Conservation (phyloP, 2,797 vertebrate genomes). For the Cichlasoma orientale region DNA sequence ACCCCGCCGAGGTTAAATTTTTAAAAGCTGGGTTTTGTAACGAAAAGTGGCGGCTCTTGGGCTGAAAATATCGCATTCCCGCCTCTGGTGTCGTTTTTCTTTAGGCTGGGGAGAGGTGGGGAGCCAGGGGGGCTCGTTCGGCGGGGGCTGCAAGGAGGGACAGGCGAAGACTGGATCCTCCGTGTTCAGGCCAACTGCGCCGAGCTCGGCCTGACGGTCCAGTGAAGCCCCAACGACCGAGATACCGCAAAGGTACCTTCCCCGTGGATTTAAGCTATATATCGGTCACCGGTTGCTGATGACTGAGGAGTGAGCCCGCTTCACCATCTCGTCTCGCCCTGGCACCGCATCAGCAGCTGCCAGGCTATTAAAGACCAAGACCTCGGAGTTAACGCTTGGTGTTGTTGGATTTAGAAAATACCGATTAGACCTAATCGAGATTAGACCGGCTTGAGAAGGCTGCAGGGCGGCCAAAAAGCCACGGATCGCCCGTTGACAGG, state of each 20-base stretch:
- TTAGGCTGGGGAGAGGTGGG: slow-evolving; percentile 65
- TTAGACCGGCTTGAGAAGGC: slow-evolving; percentile 55
- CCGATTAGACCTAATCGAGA: slow-evolving; percentile 37
- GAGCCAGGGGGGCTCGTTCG: slow-evolving; percentile 56
- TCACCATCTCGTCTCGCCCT: slow-evolving; percentile 27
- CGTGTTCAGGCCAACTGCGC: slow-evolving; percentile 60
- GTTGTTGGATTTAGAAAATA: slow-evolving; percentile 45
- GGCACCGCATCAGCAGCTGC: slow-evolving; percentile 61
- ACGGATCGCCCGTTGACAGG: slow-evolving; percentile 70
- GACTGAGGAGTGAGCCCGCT: slow-evolving; percentile 34
- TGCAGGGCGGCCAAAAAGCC: slow-evolving; percentile 62
- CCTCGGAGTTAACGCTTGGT: slow-evolving; percentile 34
- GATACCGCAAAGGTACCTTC: slow-evolving; percentile 14
- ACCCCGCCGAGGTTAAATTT: slow-evolving; percentile 40
- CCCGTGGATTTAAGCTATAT: slow-evolving; percentile 25
- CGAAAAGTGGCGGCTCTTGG: slow-evolving; percentile 21
- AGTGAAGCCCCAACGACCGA: slow-evolving; percentile 39
- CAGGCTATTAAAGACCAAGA: slow-evolving; percentile 36
- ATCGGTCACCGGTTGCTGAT: slow-evolving; percentile 20
- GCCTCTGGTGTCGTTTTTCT: slow-evolving; percentile 31
- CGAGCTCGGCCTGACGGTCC: slow-evolving; percentile 54
- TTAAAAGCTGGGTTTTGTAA: slow-evolving; percentile 35
- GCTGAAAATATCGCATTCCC: slow-evolving; percentile 15
- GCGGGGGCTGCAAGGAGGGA: slow-evolving; percentile 72
- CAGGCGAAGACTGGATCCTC: slow-evolving; percentile 62